Evolutionary conservation across 2,888 invertebrate species (phyloP), one percentile per base, ranked within the genome.

Genomic region (Nomada ruficornis): DNA sequence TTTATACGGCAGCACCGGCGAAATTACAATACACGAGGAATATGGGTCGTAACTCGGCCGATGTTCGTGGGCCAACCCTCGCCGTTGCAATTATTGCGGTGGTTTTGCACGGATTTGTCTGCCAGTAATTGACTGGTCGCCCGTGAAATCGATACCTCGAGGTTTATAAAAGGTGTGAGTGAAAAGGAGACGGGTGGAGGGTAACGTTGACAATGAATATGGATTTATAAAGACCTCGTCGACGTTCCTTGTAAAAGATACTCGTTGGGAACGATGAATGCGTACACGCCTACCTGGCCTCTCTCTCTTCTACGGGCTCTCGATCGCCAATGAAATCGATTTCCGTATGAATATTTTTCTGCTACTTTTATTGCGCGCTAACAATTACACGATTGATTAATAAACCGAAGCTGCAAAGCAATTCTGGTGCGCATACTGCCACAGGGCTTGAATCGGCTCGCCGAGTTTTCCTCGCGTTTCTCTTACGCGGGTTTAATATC

Each of bases 1-100:
- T 87, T 87, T 86, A 87, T 86, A 80, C 77, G 75, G 76, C 73
- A 73, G 54, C 63, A 10, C 29, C 42, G 71, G 59, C 59, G 70
- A 80, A 87, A 72, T 84, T 79, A 69, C 69, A 62, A 86, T 77
- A 50, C 70, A 7, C 18, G 67, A 59, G 67, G 85, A 84, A 82
- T 84, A 84, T 69, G 77, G 81, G 77, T 80, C 86, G 84, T 81
- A 82, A 82, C 52, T 69, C 74, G 83, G 75, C 36, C 82, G 82
- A 79, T 76, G 68, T 63, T 71, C 74, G 79, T 52, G 26, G 55
- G 10, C 47, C 71, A 50, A 11, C 9, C n/a, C 55, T 60, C 57
- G 68, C 36, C 20, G n/a, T 15, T 18, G 74, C 74, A 82, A 82
- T 82, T 82, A 82, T 63, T 64, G 23, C 65, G 36, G 42, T 26